Evolutionary conservation across 2,113 vertebrate species (phyloP).

Genomic region (Tauraco erythrolophus): DNA sequence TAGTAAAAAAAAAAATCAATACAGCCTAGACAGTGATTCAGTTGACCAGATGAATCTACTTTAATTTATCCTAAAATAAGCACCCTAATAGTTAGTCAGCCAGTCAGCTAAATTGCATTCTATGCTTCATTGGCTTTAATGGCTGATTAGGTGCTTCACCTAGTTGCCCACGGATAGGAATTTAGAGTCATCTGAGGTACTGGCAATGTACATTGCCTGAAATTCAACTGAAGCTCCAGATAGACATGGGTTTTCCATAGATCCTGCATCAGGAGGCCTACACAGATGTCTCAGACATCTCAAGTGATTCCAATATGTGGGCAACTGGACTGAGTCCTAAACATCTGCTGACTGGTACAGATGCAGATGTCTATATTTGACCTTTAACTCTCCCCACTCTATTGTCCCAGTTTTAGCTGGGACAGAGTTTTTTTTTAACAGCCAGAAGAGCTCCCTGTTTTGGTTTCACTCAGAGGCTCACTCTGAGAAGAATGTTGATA

Average conservation of each 20-base stretch:
- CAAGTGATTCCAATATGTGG: not conserved
- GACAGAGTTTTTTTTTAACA: too few species aligned
- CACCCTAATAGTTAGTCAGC: not conserved
- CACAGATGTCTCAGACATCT: not conserved
- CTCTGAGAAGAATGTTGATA: too few species aligned
- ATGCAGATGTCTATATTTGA: not conserved
- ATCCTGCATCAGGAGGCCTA: not conserved
- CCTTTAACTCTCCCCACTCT: not conserved
- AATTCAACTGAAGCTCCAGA: not conserved
- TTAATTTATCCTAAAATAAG: constrained; percentile 8
- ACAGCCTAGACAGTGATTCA: not conserved
- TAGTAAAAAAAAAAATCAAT: not conserved
- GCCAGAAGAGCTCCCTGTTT: too few species aligned
- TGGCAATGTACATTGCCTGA: not conserved
- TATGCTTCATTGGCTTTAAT: not conserved
- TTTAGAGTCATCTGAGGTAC: not conserved
- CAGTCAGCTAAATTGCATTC: constrained; percentile 9
- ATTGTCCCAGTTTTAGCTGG: too few species aligned
- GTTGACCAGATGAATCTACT: not conserved
- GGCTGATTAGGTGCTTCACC: constrained; percentile 6
- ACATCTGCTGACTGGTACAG: not conserved
- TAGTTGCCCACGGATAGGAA: not conserved
- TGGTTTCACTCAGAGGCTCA: too few species aligned
- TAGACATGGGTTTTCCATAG: not conserved
- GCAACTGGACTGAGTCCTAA: not conserved